Evolutionary conservation across 2,888 invertebrate species (phyloP), one percentile per base, ranked within the genome.

Genomic region (Drosophila hawaiiensis): DNA sequence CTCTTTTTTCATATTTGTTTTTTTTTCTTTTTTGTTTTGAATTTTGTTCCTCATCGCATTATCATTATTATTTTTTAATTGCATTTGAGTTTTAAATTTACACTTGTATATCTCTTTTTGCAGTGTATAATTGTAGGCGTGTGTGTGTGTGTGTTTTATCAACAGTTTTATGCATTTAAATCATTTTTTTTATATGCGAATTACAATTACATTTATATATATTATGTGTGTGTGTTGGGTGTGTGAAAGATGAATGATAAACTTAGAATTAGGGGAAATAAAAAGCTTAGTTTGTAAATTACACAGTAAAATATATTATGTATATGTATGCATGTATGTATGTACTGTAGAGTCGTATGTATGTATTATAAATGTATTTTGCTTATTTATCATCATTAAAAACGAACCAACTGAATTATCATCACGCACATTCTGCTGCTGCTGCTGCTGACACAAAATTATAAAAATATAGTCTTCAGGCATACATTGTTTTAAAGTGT

Each of bases 401-500:
- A 83, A 73, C 78, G 65, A 88, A 84, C 73, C 77, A 84, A 84
- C 74, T 69, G 56, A 82, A 67, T 77, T 60, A 73, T 73, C 73
- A 67, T 82, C 65, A 69, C 82, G 73, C 82, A 82, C 65, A 62
- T 72, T 58, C 76, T 73, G 60, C 16, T 47, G 64, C 76, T 47
- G 64, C 80, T 33, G 33, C 82, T 61, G 63, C 68, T 28, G 86
- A 78, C 78, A 90, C 22, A 39, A 39, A 85, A 85, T 88, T 85
- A 85, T 85, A 90, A 90, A 85, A 90, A 90, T 90, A 84, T 88
- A 88, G 84, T 86, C 86, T 73, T 83, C 67, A 67, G 84, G 62
- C 68, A 72, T 84, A 76, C 47, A 47, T 47, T 76, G 71, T 78
- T 76, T 68, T 68, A 52, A 83, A 73, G 81, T 82, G 70, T 66